Evolutionary conservation across 1,140 invertebrate genomes (phyloP), one percentile per base, ranked within the genome.

Genomic region (Hyles vespertilio): DNA sequence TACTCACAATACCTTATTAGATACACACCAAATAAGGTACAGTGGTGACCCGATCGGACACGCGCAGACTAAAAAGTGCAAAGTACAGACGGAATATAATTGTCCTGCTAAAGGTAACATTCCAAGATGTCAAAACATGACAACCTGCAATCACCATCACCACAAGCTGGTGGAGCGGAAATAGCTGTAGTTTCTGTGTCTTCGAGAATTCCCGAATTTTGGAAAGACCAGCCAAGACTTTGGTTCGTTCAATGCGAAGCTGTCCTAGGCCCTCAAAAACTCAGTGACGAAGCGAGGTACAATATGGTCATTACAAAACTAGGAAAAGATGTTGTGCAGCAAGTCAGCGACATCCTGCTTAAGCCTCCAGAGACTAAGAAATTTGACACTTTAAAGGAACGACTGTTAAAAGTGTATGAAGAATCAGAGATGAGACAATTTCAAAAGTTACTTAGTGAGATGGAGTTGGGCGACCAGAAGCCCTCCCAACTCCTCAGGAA

Each of bases 231-330:
- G 12, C 58, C 60, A 5, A 34, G 56, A 1, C 40, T 60, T 1
- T 67, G 61, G 61, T 68, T 64, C 55, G 54, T 63, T 8, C 50
- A 51, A 0, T 9, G 44, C 5, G 61, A 68, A 8, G 46, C 61
- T 9, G 54, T 64, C 2, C 7, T 68, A 3, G 32, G 51, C 8
- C 59, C 66, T 3, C 56, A 64, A 40, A 65, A 65, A 34, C n/a
- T 60, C 46, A 44, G 55, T 1, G 55, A 61, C n/a, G 58, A 60
- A 7, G 44, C 22, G 22, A 22, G 22, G 22, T 22, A 22, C 22
- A 22, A 22, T 2, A 22, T 22, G 22, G 22, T 22, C 58, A 43
- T 64, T 3, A 51, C 57, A 2, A 64, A 64, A 48, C n/a, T 64
- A 9, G 44, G 34, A n/a, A 63, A 64, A 52, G 47, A 51, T n/a